Evolutionary conservation across 2,888 invertebrate species (phyloP), one percentile per base, ranked within the genome.

Genomic region (Thumatha senex): DNA sequence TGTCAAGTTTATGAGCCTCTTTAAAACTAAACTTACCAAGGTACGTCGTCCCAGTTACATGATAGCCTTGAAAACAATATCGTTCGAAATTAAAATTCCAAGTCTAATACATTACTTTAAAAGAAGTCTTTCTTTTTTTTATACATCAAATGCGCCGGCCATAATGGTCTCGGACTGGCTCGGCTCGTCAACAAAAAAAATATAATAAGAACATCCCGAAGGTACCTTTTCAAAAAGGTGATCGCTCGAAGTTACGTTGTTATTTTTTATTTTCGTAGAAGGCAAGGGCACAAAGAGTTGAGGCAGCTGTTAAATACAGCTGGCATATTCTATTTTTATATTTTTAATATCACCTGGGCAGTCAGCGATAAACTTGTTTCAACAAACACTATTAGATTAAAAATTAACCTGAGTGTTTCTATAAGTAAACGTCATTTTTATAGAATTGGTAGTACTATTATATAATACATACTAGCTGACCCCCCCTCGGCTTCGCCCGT

Each of bases 201-300:
- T 70, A 79, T 80, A 74, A 75, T 56, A 51, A 14, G 46, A 43
- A 44, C 56, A 53, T 80, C 80, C 78, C 82, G 73, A 67, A 78
- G 80, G 70, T 78, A 75, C 82, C 81, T 83, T 83, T 85, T 82
- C 82, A 81, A 81, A 83, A 88, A 85, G 82, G 85, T 86, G 86
- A 87, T 87, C 82, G 82, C 66, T 76, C 60, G 71, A 67, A 74
- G 76, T 73, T 60, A 24, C 18, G 75, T 70, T 61, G 64, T 71
- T 80, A 82, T 84, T 35, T 83, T 78, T 80, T 79, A 55, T 73
- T 79, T 83, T 78, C 82, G 67, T 79, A 70, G 82, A 82, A 82
- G 77, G 75, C 68, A 55, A 66, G 72, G 72, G 70, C 61, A 87
- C 85, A 89, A 84, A 84, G 86, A 81, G 78, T 76, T 80, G 70